Base-by-base conservation (phyloP, 2,113 vertebrate genomes). In the Neolamprologus sp. region DNA sequence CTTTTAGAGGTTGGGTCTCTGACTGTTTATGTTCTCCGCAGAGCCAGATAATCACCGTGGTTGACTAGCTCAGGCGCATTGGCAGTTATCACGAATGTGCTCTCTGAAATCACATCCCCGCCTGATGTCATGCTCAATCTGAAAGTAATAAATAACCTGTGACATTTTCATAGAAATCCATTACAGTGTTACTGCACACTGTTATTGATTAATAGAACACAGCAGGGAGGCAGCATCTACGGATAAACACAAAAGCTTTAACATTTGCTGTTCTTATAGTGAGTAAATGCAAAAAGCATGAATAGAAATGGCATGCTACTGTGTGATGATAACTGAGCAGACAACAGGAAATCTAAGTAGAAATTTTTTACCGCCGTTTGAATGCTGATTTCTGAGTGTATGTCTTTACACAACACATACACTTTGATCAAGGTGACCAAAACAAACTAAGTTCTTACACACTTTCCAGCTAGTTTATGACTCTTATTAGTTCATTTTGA, bases 41-140 rank as follows among this genome's bases (percentile, higher is more conserved):
- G 80, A 90, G 85, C 40, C 73, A 65, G 79, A 88, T 87, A 85
- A 91, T 94, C 85, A 82, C 71, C 11, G 11, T 55, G 85, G 85
- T 85, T 75, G 81, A 83, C 81, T 78, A 19, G 51, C 54, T 88
- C 71, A 14, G 63, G 8, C 54, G 9, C 42, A 45, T 47, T 17
- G 80, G 53, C 68, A 86, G 81, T 40, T 75, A 81, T 85, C 81
- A 51, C 3, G 28, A 81, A 89, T 28, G 79, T 23, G 58, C 87
- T 60, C 49, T 85, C 65, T 80, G 60, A 81, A 63, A 80, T 73
- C 86, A 51, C 45, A 23, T 51, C 26, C 14, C 19, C 3, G 14
- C 47, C 55, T 17, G 51, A 82, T 84, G 82, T 65, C 85, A 84
- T 4, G 26, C 71, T 82, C 80, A 84, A 81, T 89, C 85, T 86